A percentile compares a stretch with the other conserved stretches of the same genome.
Evolutionary conservation across 2,888 invertebrate genomes (phyloP).

Genomic region (Lasioglossum zephyrum): DNA sequence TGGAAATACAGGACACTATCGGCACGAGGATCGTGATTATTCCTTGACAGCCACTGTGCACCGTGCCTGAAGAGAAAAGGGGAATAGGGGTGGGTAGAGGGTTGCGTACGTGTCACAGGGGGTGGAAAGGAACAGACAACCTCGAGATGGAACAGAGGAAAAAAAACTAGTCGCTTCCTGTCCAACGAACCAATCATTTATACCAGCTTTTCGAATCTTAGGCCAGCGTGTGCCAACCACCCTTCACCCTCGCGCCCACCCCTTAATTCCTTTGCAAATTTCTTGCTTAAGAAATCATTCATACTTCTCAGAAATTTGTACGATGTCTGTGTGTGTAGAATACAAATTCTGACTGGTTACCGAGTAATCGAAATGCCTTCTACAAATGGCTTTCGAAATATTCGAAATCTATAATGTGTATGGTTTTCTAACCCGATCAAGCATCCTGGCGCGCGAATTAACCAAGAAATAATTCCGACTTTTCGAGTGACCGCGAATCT

Average conservation of each 20-base stretch:
- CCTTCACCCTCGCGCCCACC: background rate
- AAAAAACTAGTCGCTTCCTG: background rate
- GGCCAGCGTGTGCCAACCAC: background rate
- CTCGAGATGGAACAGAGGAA: conserved; percentile 15
- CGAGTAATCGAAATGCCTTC: background rate
- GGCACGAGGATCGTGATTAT: conserved; percentile 71
- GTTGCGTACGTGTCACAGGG: conserved; percentile 34
- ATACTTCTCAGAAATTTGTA: background rate
- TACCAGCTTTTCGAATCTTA: background rate
- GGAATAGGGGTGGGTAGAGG: background rate
- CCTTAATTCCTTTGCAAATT: background rate
- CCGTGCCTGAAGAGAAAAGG: conserved; percentile 22
- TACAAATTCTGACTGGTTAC: background rate
- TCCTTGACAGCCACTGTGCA: conserved; percentile 72
- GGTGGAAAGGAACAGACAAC: conserved; percentile 17
- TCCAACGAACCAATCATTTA: background rate
- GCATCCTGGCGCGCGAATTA: background rate
- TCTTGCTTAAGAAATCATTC: background rate
- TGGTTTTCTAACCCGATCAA: background rate
- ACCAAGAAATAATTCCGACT: background rate
- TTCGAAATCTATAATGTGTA: background rate
- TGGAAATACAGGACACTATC: conserved; percentile 74
- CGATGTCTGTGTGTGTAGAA: background rate
- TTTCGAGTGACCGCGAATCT: background rate
- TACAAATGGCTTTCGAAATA: no score